Evolutionary conservation across 2,113 vertebrate species (phyloP).

Genomic region (Orycteropus afer): DNA sequence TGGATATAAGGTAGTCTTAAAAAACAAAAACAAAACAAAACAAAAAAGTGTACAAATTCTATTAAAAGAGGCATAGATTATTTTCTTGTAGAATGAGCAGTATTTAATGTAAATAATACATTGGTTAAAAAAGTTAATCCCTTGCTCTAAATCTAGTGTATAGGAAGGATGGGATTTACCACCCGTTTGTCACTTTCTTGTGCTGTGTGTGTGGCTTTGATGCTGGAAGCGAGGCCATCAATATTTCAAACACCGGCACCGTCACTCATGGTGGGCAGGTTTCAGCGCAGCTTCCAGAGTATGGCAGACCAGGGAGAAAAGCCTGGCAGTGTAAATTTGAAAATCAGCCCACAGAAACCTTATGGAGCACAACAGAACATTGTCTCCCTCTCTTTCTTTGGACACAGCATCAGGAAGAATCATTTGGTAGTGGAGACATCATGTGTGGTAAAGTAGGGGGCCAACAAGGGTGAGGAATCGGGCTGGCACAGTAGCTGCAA

Average conservation of each 20-base stretch:
- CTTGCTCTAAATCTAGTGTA: neutral
- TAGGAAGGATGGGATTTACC: neutral
- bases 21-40: neutral
- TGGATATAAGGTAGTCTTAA: neutral
- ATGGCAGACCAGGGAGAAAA: neutral
- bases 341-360: neutral
- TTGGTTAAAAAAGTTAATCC: neutral
- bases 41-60: neutral
- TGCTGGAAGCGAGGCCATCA: neutral
- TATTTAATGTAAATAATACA: neutral
- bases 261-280: neutral
- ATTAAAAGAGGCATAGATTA: conserved; percentile 3
- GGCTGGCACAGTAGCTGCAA: neutral
- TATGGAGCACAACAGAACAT: neutral
- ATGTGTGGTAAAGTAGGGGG: neutral
- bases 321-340: neutral
- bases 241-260: neutral
- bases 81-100: neutral
- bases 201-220: neutral
- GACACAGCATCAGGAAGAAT: neutral
- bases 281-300: neutral
- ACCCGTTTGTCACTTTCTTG: neutral
- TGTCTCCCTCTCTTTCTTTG: neutral
- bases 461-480: neutral
- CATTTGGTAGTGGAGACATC: neutral